Conservation (phyloP, 1,140 invertebrate species). For the Heliconius himera region DNA sequence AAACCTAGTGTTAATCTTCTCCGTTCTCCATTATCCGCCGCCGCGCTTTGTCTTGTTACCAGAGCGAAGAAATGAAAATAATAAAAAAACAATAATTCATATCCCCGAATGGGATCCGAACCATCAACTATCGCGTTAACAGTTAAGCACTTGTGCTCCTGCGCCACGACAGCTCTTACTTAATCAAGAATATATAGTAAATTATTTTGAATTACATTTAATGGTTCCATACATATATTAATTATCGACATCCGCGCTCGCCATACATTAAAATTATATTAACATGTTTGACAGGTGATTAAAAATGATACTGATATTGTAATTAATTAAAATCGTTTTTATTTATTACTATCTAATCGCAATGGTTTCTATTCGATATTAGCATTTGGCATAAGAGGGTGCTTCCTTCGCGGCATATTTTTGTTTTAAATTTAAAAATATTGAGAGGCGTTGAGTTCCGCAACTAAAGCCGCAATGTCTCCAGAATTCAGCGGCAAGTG, state of each 20-base stretch:
- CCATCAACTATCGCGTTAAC: too few species aligned
- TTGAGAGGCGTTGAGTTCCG: too few species aligned
- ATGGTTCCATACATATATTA: background rate
- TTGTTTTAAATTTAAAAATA: too few species aligned
- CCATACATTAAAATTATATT: background rate
- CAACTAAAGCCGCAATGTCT: too few species aligned
- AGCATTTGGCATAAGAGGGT: too few species aligned
- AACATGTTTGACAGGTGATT: constrained; percentile 9
- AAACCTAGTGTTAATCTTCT: background rate
- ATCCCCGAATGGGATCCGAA: background rate
- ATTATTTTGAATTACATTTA: background rate
- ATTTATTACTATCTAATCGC: background rate
- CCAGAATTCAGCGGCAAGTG: too few species aligned
- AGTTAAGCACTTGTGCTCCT: too few species aligned
- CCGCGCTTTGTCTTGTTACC: background rate
- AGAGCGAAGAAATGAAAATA: background rate
- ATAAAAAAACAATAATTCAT: background rate
- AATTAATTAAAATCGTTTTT: background rate
- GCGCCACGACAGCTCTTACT: too few species aligned
- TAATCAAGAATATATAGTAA: background rate
- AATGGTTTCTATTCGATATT: too few species aligned
- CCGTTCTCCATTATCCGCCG: too few species aligned
- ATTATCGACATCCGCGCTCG: background rate
- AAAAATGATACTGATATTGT: background rate
- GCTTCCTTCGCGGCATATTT: too few species aligned